Conservation (phyloP, 2,113 vertebrate species). For the Abramis brama region DNA sequence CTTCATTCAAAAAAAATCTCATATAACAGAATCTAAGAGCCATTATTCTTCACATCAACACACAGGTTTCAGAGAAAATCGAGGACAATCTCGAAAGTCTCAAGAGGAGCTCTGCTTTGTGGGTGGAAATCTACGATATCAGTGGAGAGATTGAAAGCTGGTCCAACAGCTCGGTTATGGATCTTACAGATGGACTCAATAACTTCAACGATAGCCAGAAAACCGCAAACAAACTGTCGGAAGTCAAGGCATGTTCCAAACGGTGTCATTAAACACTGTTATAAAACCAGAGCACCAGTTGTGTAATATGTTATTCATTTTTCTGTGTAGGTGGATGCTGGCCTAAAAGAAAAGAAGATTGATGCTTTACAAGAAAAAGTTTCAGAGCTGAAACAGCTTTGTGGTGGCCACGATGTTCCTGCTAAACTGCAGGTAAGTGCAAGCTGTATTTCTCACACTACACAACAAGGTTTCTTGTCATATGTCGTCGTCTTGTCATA, state of each 20-base stretch:
- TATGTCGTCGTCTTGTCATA: no score
- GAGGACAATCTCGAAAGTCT: conserved; percentile 86
- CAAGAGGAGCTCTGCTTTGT: conserved; percentile 76
- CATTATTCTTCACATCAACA: conserved; percentile 17
- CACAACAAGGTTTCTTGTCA: no score
- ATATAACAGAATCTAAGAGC: background rate
- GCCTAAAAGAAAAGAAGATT: conserved; percentile 82
- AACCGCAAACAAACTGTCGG: conserved; percentile 77
- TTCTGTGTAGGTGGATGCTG: conserved; percentile 80
- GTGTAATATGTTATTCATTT: background rate
- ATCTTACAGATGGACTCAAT: conserved; percentile 83
- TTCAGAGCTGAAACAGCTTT: conserved; percentile 83
- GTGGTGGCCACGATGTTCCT: conserved; percentile 81
- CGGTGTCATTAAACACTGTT: background rate
- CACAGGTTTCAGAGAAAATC: conserved; percentile 87
- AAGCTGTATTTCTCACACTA: no score
- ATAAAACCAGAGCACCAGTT: background rate
- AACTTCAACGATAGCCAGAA: conserved; percentile 83
- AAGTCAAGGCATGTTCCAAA: conserved; percentile 80
- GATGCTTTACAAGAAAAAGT: conserved; percentile 84
- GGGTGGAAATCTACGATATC: conserved; percentile 86
- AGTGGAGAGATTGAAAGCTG: conserved; percentile 88
- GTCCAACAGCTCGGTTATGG: conserved; percentile 80
- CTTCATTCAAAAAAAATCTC: background rate
- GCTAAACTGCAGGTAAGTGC: conserved; percentile 86